Evolutionary conservation across 2,888 invertebrate species (phyloP).

Genomic region (Cecidostiba fungosa): DNA sequence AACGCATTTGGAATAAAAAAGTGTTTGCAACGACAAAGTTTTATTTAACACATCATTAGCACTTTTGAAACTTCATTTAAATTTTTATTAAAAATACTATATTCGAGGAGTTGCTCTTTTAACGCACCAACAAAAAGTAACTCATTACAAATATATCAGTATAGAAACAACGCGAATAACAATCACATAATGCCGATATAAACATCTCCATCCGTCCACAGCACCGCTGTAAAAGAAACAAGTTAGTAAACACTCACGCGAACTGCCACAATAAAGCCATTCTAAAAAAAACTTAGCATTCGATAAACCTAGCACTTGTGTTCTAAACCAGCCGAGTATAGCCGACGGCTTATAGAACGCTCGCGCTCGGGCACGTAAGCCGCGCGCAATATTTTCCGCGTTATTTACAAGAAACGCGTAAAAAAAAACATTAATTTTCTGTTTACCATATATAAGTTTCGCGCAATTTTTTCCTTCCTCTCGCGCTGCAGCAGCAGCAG

Average conservation of each 20-base stretch:
- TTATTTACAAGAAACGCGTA: conserved; percentile 41
- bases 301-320: conserved; percentile 7
- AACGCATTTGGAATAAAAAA: too few species aligned
- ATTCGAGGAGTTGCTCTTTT: neutral
- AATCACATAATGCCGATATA: neutral
- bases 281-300: neutral
- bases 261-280: neutral
- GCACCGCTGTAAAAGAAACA: neutral
- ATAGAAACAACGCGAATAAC: neutral
- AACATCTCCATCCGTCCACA: neutral
- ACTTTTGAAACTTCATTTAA: too few species aligned
- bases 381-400: conserved; percentile 15
- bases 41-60: too few species aligned
- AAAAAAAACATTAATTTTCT: conserved; percentile 48
- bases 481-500: neutral
- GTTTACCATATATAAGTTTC: conserved; percentile 39
- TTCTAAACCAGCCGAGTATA: conserved; percentile 26
- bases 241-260: neutral
- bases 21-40: too few species aligned
- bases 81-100: neutral
- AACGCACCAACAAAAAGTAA: too few species aligned
- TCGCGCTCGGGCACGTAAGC: neutral
- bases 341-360: neutral
- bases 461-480: conserved; percentile 4
- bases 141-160: neutral